Conservation (phyloP, 1,140 invertebrate species). For the Polyergus mexicanus region DNA sequence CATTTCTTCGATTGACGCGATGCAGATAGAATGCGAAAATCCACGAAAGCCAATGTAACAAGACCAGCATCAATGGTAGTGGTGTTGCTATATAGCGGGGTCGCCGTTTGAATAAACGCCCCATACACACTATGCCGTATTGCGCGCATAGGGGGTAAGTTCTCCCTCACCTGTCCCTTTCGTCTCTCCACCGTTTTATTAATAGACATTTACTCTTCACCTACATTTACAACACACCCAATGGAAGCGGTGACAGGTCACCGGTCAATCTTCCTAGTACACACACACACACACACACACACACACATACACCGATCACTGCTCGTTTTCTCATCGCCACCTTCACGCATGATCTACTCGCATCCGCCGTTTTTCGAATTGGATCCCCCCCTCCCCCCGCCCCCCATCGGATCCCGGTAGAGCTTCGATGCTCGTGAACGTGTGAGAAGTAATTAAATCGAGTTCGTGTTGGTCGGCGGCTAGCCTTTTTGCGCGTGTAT, state of each 20-base stretch:
- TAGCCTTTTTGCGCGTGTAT: neutral
- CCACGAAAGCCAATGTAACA: conserved; percentile 24
- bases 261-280: conserved; percentile 82
- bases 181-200: conserved; percentile 79
- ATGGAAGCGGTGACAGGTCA: conserved; percentile 83
- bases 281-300: conserved; percentile 33
- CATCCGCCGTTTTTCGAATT: conserved; percentile 71
- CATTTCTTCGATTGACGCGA: conserved; percentile 18
- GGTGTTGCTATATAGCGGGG: conserved; percentile 31
- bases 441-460: conserved; percentile 66
- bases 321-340: conserved; percentile 68
- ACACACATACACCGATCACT: conserved; percentile 55
- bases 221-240: conserved; percentile 83
- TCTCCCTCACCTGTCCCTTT: conserved; percentile 41
- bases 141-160: conserved; percentile 70
- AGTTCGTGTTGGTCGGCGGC: neutral
- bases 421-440: conserved; percentile 51
- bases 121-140: conserved; percentile 41
- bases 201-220: conserved; percentile 86
- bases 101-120: conserved; percentile 66
- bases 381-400: conserved; percentile 62
- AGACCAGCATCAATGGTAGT: conserved; percentile 66
- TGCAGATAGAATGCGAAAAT: conserved; percentile 49
- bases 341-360: conserved; percentile 73
- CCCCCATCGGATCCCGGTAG: conserved; percentile 37